These are phyloP conservation scores for Oreonectes daqikongensis DNA, from an alignment of 2,797 vertebrate genomes.

Conservation along the genomic window DNA sequence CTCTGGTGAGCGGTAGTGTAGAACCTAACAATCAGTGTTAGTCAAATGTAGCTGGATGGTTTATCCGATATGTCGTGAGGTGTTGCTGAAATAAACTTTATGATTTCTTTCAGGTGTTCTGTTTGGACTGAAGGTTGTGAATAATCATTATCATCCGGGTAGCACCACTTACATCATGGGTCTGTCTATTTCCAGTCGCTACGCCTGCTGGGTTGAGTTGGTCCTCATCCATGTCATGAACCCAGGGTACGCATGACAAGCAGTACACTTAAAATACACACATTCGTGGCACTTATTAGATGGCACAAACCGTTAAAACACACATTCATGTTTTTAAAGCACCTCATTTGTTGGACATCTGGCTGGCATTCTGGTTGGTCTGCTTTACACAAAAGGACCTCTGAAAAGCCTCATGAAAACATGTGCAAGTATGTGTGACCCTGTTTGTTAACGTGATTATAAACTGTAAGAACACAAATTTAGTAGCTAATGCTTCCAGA, in stretches of 20 bases:
- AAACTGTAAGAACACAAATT: neutral
- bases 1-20: slow-evolving; percentile 81
- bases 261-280: too few relatives aligned
- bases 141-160: slow-evolving; percentile 88
- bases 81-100: neutral
- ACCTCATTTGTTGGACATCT: slow-evolving; percentile 92
- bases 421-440: slow-evolving; percentile 78
- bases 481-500: neutral
- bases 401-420: slow-evolving; percentile 82
- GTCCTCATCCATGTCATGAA: slow-evolving; percentile 87
- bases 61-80: neutral
- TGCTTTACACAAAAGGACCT: slow-evolving; percentile 88
- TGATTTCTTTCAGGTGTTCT: slow-evolving; percentile 83
- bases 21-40: too few relatives aligned
- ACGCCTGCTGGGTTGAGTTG: slow-evolving; percentile 91
- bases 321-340: slow-evolving; percentile 68
- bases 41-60: too few relatives aligned
- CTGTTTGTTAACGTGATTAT: neutral
- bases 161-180: slow-evolving; percentile 81
- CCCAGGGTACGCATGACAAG: slow-evolving; percentile 83
- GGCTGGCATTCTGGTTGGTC: slow-evolving; percentile 91
- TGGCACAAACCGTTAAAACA: too few relatives aligned
- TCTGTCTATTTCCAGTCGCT: slow-evolving; percentile 80
- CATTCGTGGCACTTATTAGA: too few relatives aligned
- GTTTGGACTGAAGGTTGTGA: slow-evolving; percentile 95